A percentile compares a stretch with the other conserved stretches of the same genome.
Conservation (phyloP, 2,888 invertebrate genomes). For the Brachyopa scutellaris region DNA sequence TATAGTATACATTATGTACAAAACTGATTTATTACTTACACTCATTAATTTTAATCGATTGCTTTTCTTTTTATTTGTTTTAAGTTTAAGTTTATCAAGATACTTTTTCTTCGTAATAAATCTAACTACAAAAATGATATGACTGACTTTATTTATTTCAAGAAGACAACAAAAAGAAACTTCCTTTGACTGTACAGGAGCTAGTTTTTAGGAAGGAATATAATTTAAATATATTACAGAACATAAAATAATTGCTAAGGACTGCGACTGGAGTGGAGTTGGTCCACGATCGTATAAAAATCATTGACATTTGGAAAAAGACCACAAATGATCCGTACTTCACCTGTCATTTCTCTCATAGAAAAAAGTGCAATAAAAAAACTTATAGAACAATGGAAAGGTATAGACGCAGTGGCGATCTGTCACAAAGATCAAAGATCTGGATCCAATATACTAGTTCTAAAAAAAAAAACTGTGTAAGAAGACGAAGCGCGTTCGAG, state of each 20-base stretch:
- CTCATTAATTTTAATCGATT: constrained; percentile 4
- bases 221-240: constrained; percentile 2
- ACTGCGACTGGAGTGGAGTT: background rate
- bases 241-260: background rate
- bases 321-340: no score
- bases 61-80: background rate
- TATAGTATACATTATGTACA: constrained; percentile 53
- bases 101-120: constrained; percentile 25
- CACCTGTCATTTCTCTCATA: no score
- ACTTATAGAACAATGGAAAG: no score
- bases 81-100: constrained; percentile 8
- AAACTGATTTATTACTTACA: constrained; percentile 33
- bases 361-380: no score
- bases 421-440: no score
- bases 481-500: no score
- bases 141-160: background rate
- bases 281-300: no score
- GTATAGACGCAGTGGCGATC: no score
- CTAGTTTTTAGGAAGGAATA: background rate
- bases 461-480: no score
- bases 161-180: background rate
- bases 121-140: constrained; percentile 51
- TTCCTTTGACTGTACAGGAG: background rate
- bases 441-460: no score
- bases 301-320: no score